These are phyloP conservation scores for Synanthedon vespiformis DNA, from an alignment of 2,888 invertebrate species.

Conservation along the genomic window DNA sequence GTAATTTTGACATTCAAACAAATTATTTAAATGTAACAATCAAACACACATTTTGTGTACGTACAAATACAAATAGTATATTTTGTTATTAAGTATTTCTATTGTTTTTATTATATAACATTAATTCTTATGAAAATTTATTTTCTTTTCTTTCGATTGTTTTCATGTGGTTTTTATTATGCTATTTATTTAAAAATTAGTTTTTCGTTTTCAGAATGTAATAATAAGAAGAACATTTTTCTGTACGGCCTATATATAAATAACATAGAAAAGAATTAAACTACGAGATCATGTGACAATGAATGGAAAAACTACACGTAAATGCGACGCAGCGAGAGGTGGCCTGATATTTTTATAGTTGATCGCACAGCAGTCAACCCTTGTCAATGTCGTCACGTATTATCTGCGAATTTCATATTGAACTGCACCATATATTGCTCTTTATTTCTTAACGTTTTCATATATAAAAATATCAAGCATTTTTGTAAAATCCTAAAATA, in stretches of 20 bases:
- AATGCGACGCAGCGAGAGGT: constrained; percentile 29
- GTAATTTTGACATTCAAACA: neutral
- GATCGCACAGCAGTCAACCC: constrained; percentile 47
- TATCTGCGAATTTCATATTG: constrained; percentile 52
- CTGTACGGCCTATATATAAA: too few relatives aligned
- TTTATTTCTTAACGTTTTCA: constrained; percentile 17
- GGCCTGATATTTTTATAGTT: constrained; percentile 49
- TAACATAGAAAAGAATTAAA: too few relatives aligned
- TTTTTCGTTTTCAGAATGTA: too few relatives aligned
- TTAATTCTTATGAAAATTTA: too few relatives aligned
- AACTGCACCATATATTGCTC: constrained; percentile 33
- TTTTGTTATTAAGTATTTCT: too few relatives aligned
- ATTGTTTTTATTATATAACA: too few relatives aligned
- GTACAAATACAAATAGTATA: too few relatives aligned
- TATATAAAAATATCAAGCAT: constrained; percentile 7
- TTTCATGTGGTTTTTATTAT: too few relatives aligned
- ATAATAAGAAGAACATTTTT: too few relatives aligned
- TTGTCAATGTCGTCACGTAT: constrained; percentile 55
- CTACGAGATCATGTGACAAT: neutral
- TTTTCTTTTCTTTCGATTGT: too few relatives aligned
- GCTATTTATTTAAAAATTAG: too few relatives aligned
- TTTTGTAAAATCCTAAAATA: constrained; percentile 7
- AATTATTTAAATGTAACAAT: neutral
- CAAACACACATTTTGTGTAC: neutral
- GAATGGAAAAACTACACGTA: neutral